Conservation (phyloP, 2,113 vertebrate genomes). For the Chionis minor region DNA sequence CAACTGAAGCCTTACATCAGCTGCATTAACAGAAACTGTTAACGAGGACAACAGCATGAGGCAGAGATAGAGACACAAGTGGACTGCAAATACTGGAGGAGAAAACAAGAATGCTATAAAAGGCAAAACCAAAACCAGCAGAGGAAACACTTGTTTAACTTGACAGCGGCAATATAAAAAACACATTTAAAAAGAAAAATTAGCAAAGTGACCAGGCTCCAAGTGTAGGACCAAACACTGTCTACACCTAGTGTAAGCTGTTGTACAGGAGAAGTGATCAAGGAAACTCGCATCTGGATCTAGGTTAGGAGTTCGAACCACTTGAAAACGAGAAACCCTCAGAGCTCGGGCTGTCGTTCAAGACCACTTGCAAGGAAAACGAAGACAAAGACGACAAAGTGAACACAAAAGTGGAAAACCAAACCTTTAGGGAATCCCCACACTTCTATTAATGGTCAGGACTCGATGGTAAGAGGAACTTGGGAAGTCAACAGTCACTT, state of each 20-base stretch:
- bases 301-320: not conserved
- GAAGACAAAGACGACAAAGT: not conserved
- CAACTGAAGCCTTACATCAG: not conserved
- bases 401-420: not conserved
- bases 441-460: not conserved
- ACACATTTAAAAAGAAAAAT: not conserved
- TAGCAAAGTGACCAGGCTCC: not conserved
- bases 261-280: not conserved
- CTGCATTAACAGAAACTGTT: not conserved
- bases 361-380: not conserved
- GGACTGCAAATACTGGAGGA: not conserved
- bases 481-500: not conserved
- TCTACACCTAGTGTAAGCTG: accelerated
- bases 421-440: slow-evolving; percentile 5
- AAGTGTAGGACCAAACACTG: not conserved
- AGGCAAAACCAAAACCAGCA: not conserved
- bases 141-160: not conserved
- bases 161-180: not conserved
- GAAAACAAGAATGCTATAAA: not conserved
- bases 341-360: accelerated
- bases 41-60: not conserved
- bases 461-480: not conserved
- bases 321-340: not conserved
- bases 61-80: not conserved
- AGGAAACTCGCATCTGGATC: not conserved